Evolutionary conservation across 2,888 invertebrate genomes (phyloP).

Genomic region (Tillus elongatus): DNA sequence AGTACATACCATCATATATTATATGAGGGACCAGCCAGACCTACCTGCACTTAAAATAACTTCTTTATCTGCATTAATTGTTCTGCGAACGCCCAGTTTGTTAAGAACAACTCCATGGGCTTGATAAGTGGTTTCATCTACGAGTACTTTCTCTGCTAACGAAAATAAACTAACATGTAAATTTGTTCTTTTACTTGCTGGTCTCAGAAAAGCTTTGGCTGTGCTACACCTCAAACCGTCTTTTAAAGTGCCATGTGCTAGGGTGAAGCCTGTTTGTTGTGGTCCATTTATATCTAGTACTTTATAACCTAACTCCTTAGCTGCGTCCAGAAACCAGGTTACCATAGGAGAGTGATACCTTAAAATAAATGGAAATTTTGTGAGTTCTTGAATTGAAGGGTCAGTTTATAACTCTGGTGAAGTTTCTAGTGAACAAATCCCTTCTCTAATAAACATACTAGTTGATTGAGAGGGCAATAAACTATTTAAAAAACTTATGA

Average conservation of each 20-base stretch:
- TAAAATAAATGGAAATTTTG: slow-evolving; percentile 8
- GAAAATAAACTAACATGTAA: slow-evolving; percentile 64
- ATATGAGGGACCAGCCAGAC: too few species aligned
- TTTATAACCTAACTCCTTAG: slow-evolving; percentile 59
- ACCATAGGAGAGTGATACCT: slow-evolving; percentile 61
- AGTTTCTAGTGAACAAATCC: too few species aligned
- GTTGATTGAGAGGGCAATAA: too few species aligned
- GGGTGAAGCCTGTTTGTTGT: slow-evolving; percentile 69
- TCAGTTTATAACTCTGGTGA: too few species aligned
- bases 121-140: slow-evolving; percentile 49
- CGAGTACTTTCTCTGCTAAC: slow-evolving; percentile 57
- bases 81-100: slow-evolving; percentile 45
- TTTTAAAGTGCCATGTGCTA: slow-evolving; percentile 66
- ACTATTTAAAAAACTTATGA: neutral
- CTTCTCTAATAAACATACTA: too few species aligned
- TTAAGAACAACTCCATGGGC: slow-evolving; percentile 58
- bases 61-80: slow-evolving; percentile 58
- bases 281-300: slow-evolving; percentile 67
- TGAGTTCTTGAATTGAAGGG: too few species aligned
- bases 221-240: slow-evolving; percentile 76
- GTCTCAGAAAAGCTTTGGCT: slow-evolving; percentile 71
- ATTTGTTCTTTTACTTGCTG: slow-evolving; percentile 57
- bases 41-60: slow-evolving; percentile 75
- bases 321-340: slow-evolving; percentile 60
- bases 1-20: neutral